These are phyloP conservation scores for Luperina testacea DNA, from an alignment of 2,888 invertebrate species.

Conservation along the genomic window DNA sequence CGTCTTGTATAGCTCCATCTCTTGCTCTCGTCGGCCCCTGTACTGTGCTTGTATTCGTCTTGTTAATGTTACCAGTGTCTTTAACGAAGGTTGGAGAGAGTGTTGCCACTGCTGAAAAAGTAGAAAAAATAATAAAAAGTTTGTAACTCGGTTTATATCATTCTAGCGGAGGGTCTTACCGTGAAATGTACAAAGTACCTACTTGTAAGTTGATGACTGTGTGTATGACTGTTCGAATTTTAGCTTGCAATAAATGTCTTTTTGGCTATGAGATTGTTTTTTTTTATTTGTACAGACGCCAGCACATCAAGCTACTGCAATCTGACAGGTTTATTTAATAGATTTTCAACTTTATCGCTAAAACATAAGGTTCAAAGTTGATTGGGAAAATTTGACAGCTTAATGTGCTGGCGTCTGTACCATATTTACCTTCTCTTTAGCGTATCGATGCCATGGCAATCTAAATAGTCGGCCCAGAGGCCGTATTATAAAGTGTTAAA, in stretches of 20 bases:
- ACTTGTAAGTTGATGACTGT: constrained; percentile 55
- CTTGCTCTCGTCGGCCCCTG: not conserved
- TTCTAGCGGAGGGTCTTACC: constrained; percentile 33
- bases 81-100: not conserved
- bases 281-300: constrained; percentile 13
- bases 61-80: constrained; percentile 4
- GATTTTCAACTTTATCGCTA: too few species aligned
- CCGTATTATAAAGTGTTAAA: too few species aligned
- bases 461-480: not conserved
- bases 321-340: too few species aligned
- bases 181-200: constrained; percentile 56
- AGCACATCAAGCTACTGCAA: too few species aligned
- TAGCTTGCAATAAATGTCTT: constrained; percentile 55
- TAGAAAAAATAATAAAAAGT: not conserved
- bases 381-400: too few species aligned
- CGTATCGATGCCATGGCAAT: not conserved
- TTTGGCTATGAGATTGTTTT: constrained; percentile 30
- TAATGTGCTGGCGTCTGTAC: not conserved
- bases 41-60: not conserved
- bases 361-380: too few species aligned
- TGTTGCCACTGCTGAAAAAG: constrained; percentile 21
- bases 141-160: not conserved
- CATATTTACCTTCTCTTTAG: not conserved
- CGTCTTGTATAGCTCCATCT: not conserved
- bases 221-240: constrained; percentile 51